A percentile compares a stretch with the other conserved stretches of the same genome.
These are phyloP conservation scores for Penaeus monodon DNA, from an alignment of 2,888 invertebrate genomes.

Conservation along the genomic window DNA sequence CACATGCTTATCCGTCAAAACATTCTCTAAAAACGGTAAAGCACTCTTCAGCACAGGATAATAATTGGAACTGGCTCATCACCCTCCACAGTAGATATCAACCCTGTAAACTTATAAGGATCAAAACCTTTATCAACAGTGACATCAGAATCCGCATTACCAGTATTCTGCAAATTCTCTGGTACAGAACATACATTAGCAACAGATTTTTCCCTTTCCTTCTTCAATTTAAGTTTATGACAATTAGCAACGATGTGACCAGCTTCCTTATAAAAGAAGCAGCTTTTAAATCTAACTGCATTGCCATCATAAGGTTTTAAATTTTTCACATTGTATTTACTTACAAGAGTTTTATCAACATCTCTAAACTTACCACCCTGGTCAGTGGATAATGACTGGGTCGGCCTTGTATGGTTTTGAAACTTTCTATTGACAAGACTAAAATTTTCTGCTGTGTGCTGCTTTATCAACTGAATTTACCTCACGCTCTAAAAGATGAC, in stretches of 20 bases:
- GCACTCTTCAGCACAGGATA: too few relatives aligned
- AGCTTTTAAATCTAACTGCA: neutral
- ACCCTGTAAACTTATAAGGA: too few relatives aligned
- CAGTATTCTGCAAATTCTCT: too few relatives aligned
- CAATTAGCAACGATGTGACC: constrained; percentile 4
- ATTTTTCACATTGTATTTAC: neutral
- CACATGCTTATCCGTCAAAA: too few relatives aligned
- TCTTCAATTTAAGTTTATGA: neutral
- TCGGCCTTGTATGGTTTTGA: neutral
- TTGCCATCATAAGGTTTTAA: neutral
- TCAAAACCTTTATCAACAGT: too few relatives aligned
- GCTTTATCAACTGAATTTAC: neutral
- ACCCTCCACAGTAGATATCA: too few relatives aligned
- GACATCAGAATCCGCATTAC: too few relatives aligned
- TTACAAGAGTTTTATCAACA: neutral
- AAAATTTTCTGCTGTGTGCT: neutral
- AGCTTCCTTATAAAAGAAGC: neutral
- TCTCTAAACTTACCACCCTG: neutral
- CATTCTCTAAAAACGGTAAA: too few relatives aligned
- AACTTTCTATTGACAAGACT: neutral
- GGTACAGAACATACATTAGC: neutral
- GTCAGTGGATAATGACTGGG: neutral
- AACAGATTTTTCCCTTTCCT: neutral
- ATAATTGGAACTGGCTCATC: too few relatives aligned
- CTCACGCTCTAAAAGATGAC: constrained; percentile 4